phyloP scores from a whole-genome alignment of 92 coral and sea anemone species.

The Chrysogorgia sp. region DNA sequence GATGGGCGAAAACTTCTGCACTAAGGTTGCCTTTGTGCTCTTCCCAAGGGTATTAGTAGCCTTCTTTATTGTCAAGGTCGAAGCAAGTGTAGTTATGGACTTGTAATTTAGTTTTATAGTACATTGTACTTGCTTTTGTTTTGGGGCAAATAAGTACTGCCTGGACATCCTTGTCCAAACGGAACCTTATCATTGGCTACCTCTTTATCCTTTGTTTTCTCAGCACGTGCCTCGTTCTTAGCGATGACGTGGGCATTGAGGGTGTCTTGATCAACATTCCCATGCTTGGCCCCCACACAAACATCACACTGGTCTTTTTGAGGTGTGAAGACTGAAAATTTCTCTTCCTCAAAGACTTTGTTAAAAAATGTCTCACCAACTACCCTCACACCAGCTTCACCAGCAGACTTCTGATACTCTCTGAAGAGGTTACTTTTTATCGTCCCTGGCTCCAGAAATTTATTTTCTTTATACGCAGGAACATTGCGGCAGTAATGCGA shows the following conservation, averaged over 20 bases:
- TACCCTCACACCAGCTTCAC: not conserved
- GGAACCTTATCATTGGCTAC: not conserved
- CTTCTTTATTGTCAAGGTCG: constrained; percentile 8
- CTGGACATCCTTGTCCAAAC: constrained; percentile 30
- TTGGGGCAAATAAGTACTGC: constrained; percentile 26
- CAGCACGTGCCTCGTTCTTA: constrained; percentile 23
- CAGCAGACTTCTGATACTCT: constrained; percentile 19
- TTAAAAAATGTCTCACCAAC: not conserved
- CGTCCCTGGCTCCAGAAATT: constrained; percentile 10
- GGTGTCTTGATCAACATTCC: not conserved
- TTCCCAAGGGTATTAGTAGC: constrained; percentile 10
- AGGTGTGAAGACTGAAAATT: constrained; percentile 21
- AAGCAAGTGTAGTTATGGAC: not conserved
- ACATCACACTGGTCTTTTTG: constrained; percentile 41
- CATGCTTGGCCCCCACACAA: constrained; percentile 23
- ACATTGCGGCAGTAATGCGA: constrained; percentile 21
- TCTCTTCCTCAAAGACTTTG: not conserved
- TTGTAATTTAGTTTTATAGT: constrained; percentile 10
- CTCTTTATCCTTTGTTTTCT: constrained; percentile 14
- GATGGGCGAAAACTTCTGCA: constrained; percentile 7
- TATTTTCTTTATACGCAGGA: constrained; percentile 18
- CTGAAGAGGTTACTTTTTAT: not conserved
- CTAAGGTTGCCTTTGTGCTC: constrained; percentile 16
- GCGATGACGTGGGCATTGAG: not conserved
- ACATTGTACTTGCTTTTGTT: constrained; percentile 20